Evolutionary conservation across 2,797 vertebrate species (phyloP).

Genomic region (Sebastes melanostomus): DNA sequence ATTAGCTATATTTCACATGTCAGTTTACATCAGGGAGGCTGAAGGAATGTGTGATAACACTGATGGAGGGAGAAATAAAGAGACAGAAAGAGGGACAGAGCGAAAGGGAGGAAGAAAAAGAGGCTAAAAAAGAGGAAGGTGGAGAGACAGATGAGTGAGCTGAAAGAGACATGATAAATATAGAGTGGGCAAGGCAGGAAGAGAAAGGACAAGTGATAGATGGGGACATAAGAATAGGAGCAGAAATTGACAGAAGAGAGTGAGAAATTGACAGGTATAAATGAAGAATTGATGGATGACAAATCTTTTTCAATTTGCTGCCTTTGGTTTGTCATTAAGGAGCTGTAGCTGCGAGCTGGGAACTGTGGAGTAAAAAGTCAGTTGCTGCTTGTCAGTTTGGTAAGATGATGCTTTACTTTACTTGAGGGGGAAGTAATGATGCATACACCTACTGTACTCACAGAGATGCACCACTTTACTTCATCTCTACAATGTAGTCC

Average conservation of each 20-base stretch:
- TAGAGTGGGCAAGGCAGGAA: background rate
- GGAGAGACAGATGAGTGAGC: conserved; percentile 12
- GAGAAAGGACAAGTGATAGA: background rate
- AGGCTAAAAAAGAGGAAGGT: background rate
- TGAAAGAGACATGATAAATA: conserved; percentile 33
- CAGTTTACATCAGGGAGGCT: conserved; percentile 68
- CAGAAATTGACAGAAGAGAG: conserved; percentile 1
- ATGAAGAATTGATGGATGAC: conserved; percentile 22
- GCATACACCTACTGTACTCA: background rate
- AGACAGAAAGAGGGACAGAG: background rate
- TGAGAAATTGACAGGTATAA: conserved; percentile 16
- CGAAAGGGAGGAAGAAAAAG: background rate
- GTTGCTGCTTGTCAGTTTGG: background rate
- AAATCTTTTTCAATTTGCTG: conserved; percentile 1
- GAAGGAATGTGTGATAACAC: conserved; percentile 19
- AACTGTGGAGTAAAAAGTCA: background rate
- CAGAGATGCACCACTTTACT: background rate
- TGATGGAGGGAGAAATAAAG: conserved; percentile 2
- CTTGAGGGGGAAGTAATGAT: background rate
- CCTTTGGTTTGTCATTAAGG: background rate
- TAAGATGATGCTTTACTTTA: background rate
- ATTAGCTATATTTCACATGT: conserved; percentile 79
- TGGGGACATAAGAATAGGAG: conserved; percentile 2
- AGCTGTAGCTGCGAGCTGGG: background rate
- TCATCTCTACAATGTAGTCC: background rate